These are phyloP conservation scores for Athene cunicularia DNA, from an alignment of 2,113 vertebrate genomes.

Conservation along the genomic window DNA sequence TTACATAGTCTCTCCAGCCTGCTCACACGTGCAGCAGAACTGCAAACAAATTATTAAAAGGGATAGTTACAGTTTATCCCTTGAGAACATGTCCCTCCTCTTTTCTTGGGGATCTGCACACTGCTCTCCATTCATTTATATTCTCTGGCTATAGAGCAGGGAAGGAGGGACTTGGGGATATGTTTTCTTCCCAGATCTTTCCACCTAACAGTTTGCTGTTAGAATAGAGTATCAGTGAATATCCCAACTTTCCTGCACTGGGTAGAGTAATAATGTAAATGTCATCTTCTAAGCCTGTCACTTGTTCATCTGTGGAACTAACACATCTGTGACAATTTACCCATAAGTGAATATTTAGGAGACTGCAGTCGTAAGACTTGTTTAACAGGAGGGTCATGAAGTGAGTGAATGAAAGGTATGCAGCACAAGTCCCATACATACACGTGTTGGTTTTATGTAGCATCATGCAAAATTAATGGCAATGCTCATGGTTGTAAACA, in stretches of 20 bases:
- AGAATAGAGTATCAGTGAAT: background rate
- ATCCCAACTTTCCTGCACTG: background rate
- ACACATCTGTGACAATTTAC: background rate
- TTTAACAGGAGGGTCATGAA: background rate
- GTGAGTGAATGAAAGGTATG: background rate
- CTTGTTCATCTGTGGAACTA: background rate
- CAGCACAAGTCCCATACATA: background rate
- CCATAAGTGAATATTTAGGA: background rate
- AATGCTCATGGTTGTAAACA: background rate
- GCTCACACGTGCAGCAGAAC: background rate
- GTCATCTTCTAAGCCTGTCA: background rate
- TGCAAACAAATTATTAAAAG: background rate
- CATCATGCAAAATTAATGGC: background rate
- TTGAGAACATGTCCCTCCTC: background rate
- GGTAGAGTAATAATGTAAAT: background rate
- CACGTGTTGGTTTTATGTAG: background rate
- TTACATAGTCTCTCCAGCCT: background rate
- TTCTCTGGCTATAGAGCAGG: background rate
- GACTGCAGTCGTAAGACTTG: background rate
- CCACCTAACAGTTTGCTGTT: background rate
- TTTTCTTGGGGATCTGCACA: background rate
- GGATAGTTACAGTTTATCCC: background rate
- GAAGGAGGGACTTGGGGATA: background rate
- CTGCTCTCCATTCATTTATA: background rate
- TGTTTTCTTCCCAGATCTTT: background rate